These are phyloP conservation scores for Gouania willdenowi DNA, from an alignment of 2,797 vertebrate genomes.

Conservation along the genomic window DNA sequence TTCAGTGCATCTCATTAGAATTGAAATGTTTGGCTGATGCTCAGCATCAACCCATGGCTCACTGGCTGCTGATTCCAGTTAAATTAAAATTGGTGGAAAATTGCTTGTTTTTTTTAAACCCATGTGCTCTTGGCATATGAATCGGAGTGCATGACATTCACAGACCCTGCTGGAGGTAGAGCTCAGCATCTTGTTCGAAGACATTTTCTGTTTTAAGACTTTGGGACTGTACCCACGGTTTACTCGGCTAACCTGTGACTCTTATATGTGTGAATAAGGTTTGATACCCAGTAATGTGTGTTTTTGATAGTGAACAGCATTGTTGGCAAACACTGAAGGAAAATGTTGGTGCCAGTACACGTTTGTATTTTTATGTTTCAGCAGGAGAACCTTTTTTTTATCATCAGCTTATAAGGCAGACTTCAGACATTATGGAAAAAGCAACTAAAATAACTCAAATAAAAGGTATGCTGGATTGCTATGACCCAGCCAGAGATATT, in stretches of 20 bases:
- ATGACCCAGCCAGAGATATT: slow-evolving; percentile 64
- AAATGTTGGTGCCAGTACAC: neutral
- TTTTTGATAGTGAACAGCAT: slow-evolving; percentile 35
- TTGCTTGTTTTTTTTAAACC: slow-evolving; percentile 7
- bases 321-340: slow-evolving; percentile 22
- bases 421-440: slow-evolving; percentile 70
- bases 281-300: slow-evolving; percentile 16
- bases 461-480: slow-evolving; percentile 63
- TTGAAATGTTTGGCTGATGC: slow-evolving; percentile 1
- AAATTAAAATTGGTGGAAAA: slow-evolving; percentile 16
- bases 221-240: neutral
- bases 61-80: slow-evolving; percentile 19
- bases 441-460: slow-evolving; percentile 69
- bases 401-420: slow-evolving; percentile 74
- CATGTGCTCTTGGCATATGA: neutral
- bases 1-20: too few species aligned
- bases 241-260: slow-evolving; percentile 17
- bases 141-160: slow-evolving; percentile 18
- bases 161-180: neutral
- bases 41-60: neutral
- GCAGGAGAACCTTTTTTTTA: slow-evolving; percentile 32
- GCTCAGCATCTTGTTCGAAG: slow-evolving; percentile 9
- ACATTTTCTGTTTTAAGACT: slow-evolving; percentile 7
- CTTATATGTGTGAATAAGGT: slow-evolving; percentile 10
- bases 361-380: slow-evolving; percentile 51